Evolutionary conservation across 2,797 vertebrate species (phyloP).

Genomic region (Danio choprae): DNA sequence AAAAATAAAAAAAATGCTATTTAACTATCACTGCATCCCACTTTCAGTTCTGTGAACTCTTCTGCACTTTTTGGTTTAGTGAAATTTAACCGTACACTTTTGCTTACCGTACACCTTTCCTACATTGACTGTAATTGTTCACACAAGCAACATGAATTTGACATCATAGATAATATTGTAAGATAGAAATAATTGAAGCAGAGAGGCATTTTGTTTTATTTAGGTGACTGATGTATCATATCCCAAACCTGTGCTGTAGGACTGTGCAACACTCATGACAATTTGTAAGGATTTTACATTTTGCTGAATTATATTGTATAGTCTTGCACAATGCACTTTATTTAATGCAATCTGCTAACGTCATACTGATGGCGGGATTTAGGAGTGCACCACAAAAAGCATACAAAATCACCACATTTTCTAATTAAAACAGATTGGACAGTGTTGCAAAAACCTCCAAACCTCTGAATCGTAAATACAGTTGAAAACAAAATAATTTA

Average conservation of each 20-base stretch:
- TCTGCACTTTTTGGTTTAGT: neutral
- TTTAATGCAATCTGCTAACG: neutral
- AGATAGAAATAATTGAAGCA: neutral
- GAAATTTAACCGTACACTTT: neutral
- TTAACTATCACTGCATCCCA: neutral
- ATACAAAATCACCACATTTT: neutral
- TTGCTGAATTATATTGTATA: neutral
- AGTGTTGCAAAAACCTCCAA: neutral
- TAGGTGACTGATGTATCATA: neutral
- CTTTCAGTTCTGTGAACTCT: neutral
- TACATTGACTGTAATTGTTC: neutral
- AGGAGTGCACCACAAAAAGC: neutral
- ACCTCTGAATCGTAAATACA: no score
- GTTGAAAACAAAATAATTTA: no score
- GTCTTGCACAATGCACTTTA: neutral
- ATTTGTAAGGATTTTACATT: neutral
- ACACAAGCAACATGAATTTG: neutral
- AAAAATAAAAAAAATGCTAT: no score
- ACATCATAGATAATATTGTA: neutral
- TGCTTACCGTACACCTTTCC: neutral
- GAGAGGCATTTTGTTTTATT: neutral
- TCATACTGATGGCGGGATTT: neutral
- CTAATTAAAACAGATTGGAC: neutral
- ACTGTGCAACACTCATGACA: neutral
- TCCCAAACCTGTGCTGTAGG: neutral